Conservation (phyloP, 2,888 invertebrate species). For the Ectemnius lituratus region DNA sequence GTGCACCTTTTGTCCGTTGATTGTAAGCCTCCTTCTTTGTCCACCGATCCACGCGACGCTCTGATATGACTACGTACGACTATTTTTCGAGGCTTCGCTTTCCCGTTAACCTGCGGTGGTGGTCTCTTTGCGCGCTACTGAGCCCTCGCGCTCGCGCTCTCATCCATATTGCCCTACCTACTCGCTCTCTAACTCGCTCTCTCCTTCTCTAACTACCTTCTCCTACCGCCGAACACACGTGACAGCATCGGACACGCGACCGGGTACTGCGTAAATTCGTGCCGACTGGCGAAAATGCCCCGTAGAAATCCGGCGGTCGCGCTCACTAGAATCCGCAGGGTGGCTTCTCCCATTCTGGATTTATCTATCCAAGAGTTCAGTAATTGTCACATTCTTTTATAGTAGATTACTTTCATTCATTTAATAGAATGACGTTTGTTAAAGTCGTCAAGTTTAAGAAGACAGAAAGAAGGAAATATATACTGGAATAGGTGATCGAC, state of each 20-base stretch:
- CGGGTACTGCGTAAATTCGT: conserved; percentile 19
- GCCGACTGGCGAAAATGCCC: conserved; percentile 40
- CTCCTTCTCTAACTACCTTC: conserved; percentile 18
- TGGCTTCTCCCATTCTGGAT: no score
- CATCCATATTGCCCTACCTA: conserved; percentile 28
- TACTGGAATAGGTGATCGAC: no score
- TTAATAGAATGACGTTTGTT: no score
- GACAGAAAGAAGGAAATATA: no score
- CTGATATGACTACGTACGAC: background rate
- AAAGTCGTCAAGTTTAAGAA: no score
- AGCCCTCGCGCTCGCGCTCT: conserved; percentile 28
- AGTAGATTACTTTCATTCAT: no score
- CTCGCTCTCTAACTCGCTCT: background rate
- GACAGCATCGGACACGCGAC: conserved; percentile 37
- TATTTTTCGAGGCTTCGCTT: background rate
- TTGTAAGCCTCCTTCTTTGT: background rate
- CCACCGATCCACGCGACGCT: background rate
- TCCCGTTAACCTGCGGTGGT: conserved; percentile 16
- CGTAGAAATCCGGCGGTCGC: background rate
- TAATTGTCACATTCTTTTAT: no score
- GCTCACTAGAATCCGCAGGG: background rate
- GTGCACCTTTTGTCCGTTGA: conserved; percentile 1
- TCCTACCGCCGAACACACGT: conserved; percentile 42
- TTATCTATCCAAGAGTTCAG: no score
- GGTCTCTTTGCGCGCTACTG: conserved; percentile 39